Evolutionary conservation across 2,888 invertebrate species (phyloP).

Genomic region (Drepanosiphum platanoidis): DNA sequence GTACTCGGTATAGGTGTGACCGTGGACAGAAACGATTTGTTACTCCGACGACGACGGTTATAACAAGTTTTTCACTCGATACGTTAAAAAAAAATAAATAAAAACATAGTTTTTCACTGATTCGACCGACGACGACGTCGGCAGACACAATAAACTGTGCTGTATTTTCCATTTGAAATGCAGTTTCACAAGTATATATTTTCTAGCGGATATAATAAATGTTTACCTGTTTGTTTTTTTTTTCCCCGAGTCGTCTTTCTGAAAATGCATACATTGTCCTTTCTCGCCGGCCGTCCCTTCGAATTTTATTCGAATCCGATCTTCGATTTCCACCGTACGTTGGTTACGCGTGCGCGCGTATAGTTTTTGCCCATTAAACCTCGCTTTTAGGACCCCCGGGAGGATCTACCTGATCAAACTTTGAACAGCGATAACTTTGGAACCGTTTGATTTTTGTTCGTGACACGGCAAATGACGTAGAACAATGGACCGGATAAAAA

Average conservation of each 20-base stretch:
- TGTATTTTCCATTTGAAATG: neutral
- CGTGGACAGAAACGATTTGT: too few relatives aligned
- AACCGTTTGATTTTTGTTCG: conserved; percentile 9
- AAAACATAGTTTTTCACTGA: too few relatives aligned
- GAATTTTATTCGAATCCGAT: neutral
- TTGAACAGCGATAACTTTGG: neutral
- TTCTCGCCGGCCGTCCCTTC: neutral
- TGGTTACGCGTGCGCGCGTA: neutral
- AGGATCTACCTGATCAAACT: conserved; percentile 15
- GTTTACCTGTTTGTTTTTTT: too few relatives aligned
- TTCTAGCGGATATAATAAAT: neutral
- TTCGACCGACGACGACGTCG: too few relatives aligned
- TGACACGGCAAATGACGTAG: neutral
- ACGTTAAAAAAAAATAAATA: too few relatives aligned
- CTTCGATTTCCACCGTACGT: neutral
- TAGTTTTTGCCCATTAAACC: neutral
- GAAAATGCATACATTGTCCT: neutral
- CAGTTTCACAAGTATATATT: neutral
- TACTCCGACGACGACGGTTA: too few relatives aligned
- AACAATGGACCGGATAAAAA: conserved; percentile 1
- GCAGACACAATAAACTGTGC: neutral
- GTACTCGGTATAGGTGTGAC: neutral
- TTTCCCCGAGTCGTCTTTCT: neutral
- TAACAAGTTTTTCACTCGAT: too few relatives aligned
- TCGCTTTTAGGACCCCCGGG: neutral